Conservation (phyloP, 1,140 invertebrate genomes). For the Acromyrmex heyeri region DNA sequence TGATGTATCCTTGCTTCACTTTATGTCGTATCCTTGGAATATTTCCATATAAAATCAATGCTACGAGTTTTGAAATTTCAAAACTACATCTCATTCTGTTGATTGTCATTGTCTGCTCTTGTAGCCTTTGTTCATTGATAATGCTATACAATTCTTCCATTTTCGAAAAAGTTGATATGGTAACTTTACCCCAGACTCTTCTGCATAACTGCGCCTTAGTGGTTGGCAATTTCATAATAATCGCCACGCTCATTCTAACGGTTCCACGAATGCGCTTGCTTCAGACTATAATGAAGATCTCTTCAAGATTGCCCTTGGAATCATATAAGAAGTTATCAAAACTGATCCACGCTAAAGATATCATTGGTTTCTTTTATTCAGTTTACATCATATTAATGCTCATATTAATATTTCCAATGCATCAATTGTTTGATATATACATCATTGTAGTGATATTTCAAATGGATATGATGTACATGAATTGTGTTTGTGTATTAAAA, state of each 20-base stretch:
- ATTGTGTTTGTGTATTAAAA: slow-evolving; percentile 70
- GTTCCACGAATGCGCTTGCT: slow-evolving; percentile 67
- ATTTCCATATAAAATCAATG: slow-evolving; percentile 67
- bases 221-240: slow-evolving; percentile 33
- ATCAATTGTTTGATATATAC: slow-evolving; percentile 46
- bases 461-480: slow-evolving; percentile 78
- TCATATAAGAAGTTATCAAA: slow-evolving; percentile 69
- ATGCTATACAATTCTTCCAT: slow-evolving; percentile 71
- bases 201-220: slow-evolving; percentile 69
- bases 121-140: background rate
- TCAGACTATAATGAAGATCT: slow-evolving; percentile 58
- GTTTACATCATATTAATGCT: background rate
- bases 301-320: background rate
- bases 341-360: slow-evolving; percentile 77
- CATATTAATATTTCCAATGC: background rate
- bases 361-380: slow-evolving; percentile 73
- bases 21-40: slow-evolving; percentile 68
- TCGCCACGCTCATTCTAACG: slow-evolving; percentile 58
- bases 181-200: slow-evolving; percentile 64
- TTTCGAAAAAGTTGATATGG: slow-evolving; percentile 13
- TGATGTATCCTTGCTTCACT: slow-evolving; percentile 64
- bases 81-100: slow-evolving; percentile 49
- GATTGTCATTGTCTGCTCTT: slow-evolving; percentile 34
- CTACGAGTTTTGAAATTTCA: slow-evolving; percentile 34
- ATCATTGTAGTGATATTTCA: slow-evolving; percentile 67